These are phyloP conservation scores for Toxotes lorentzi DNA, from an alignment of 2,797 vertebrate genomes.

Conservation along the genomic window DNA sequence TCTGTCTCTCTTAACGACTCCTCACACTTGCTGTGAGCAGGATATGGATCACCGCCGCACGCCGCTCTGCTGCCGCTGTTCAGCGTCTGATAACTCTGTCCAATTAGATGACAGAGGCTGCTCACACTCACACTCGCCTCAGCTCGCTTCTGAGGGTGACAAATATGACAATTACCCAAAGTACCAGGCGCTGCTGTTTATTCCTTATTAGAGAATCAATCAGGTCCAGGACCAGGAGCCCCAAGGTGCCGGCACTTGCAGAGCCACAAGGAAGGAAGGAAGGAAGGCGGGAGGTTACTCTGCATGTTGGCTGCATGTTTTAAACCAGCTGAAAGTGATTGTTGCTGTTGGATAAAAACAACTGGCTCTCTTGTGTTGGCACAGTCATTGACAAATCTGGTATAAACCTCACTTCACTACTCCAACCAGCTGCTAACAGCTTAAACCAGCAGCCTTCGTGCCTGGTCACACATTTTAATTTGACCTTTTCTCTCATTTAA, in stretches of 20 bases:
- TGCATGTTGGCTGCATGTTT: slow-evolving; percentile 9
- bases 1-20: slow-evolving; percentile 65
- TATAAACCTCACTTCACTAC: too few species aligned
- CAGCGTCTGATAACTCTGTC: slow-evolving; percentile 73
- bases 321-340: slow-evolving; percentile 1
- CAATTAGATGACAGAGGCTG: slow-evolving; percentile 70
- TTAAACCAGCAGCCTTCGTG: too few species aligned
- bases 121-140: slow-evolving; percentile 38
- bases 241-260: slow-evolving; percentile 18
- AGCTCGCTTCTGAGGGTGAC: slow-evolving; percentile 63
- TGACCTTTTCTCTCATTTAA: too few species aligned
- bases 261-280: slow-evolving; percentile 8
- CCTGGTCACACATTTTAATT: too few species aligned
- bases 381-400: too few species aligned
- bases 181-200: slow-evolving; percentile 66
- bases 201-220: slow-evolving; percentile 75
- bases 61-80: slow-evolving; percentile 50
- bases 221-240: slow-evolving; percentile 29
- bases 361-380: background rate
- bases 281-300: slow-evolving; percentile 24
- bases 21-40: slow-evolving; percentile 64
- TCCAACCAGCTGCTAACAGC: too few species aligned
- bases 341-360: slow-evolving; percentile 20
- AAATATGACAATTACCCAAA: slow-evolving; percentile 79
- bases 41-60: slow-evolving; percentile 65